These are phyloP conservation scores for Saccopteryx bilineata DNA, from an alignment of 2,113 vertebrate genomes.

Conservation along the genomic window DNA sequence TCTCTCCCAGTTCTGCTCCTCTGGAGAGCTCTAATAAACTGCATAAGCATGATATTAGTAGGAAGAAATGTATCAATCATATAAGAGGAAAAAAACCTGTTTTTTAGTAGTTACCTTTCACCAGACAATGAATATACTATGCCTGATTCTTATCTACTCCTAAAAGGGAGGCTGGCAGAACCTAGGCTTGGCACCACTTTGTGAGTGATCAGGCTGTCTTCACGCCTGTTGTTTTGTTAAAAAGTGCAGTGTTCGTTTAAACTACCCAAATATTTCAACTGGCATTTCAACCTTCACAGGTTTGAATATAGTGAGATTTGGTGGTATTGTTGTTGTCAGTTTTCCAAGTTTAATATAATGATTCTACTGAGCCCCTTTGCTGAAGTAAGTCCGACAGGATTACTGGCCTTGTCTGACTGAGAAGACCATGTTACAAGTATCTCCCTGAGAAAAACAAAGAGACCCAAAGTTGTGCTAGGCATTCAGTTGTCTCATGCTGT, in stretches of 20 bases:
- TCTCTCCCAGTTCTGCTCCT: conserved; percentile 19
- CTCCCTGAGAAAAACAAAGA: conserved; percentile 58
- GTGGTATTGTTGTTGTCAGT: conserved; percentile 50
- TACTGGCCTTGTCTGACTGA: background rate
- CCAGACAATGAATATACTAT: background rate
- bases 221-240: background rate
- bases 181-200: background rate
- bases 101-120: background rate
- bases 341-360: conserved; percentile 59
- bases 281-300: background rate
- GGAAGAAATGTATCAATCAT: conserved; percentile 24
- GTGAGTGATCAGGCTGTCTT: background rate
- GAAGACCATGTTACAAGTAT: background rate
- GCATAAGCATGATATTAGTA: conserved; percentile 40
- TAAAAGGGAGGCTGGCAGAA: background rate
- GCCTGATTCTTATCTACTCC: background rate
- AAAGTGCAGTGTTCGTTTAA: conserved; percentile 15
- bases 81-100: conserved; percentile 43
- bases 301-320: conserved; percentile 32
- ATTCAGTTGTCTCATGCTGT: background rate
- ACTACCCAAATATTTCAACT: background rate
- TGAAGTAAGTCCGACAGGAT: conserved; percentile 27
- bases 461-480: background rate
- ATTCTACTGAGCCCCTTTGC: background rate
- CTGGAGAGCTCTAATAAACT: conserved; percentile 1